These are phyloP conservation scores for Asbolus verrucosus DNA, from an alignment of 1,140 invertebrate genomes.

Conservation along the genomic window DNA sequence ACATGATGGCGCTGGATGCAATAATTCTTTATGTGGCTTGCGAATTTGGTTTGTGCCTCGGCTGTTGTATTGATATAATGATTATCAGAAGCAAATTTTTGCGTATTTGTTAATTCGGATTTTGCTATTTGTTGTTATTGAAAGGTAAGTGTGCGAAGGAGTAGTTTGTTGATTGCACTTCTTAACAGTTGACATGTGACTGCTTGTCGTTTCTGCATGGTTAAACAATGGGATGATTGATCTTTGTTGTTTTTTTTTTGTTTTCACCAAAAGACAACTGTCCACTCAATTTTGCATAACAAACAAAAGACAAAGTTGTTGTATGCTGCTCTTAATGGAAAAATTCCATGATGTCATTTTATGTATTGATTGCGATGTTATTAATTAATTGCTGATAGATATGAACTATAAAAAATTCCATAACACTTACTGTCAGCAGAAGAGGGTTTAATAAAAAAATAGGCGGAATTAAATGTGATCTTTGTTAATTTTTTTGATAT, in stretches of 20 bases:
- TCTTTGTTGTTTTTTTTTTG: not conserved
- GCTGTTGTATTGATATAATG: slow-evolving; percentile 30
- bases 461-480: no score
- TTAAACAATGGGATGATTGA: not conserved
- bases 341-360: no score
- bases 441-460: no score
- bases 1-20: not conserved
- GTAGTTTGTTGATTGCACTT: slow-evolving; percentile 5
- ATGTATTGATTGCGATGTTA: no score
- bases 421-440: no score
- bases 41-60: slow-evolving; percentile 14
- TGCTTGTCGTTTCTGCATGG: not conserved
- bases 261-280: no score
- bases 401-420: no score
- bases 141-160: slow-evolving; percentile 17
- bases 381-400: no score
- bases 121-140: slow-evolving; percentile 7
- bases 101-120: slow-evolving; percentile 28
- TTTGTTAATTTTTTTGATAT: no score
- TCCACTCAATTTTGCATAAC: no score
- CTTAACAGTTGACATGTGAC: not conserved
- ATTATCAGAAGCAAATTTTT: slow-evolving; percentile 33
- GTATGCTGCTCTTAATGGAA: no score
- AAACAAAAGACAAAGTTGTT: no score
- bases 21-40: not conserved